These are phyloP conservation scores for Apantesis nais DNA, from an alignment of 2,888 invertebrate species.

Conservation along the genomic window DNA sequence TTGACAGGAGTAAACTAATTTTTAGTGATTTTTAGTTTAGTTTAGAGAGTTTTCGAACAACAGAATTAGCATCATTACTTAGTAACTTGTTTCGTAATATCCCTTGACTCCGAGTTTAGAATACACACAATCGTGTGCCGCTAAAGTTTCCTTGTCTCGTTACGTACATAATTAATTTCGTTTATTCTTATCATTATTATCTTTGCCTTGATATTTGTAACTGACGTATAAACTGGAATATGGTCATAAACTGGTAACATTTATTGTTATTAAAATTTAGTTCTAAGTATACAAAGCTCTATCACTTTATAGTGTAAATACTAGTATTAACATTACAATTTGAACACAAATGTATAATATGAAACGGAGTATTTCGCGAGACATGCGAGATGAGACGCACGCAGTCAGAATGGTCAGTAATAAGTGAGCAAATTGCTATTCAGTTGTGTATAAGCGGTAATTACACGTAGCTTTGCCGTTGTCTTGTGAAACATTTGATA, in stretches of 20 bases:
- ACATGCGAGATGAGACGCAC: not conserved
- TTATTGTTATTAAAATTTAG: not conserved
- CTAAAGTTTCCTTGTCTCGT: conserved; percentile 1
- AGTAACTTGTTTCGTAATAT: conserved; percentile 17
- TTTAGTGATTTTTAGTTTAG: too few relatives aligned
- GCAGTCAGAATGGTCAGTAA: conserved; percentile 1
- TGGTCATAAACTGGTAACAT: too few relatives aligned
- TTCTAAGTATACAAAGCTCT: not conserved
- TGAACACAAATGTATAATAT: not conserved
- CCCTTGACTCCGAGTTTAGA: conserved; percentile 7
- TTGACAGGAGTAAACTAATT: too few relatives aligned
- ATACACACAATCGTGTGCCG: conserved; percentile 7
- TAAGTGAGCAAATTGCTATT: conserved; percentile 6
- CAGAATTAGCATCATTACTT: too few relatives aligned
- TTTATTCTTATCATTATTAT: not conserved
- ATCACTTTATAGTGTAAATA: not conserved
- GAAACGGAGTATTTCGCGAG: not conserved
- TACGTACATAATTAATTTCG: not conserved
- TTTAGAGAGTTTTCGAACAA: too few relatives aligned
- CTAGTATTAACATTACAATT: not conserved
- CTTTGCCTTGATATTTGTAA: not conserved
- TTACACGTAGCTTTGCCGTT: conserved; percentile 32
- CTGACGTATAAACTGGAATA: not conserved
- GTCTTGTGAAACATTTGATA: conserved; percentile 25
- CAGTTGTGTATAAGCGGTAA: conserved; percentile 38